Evolutionary conservation across 2,888 invertebrate genomes (phyloP).

Genomic region (Punctoribates punctum): DNA sequence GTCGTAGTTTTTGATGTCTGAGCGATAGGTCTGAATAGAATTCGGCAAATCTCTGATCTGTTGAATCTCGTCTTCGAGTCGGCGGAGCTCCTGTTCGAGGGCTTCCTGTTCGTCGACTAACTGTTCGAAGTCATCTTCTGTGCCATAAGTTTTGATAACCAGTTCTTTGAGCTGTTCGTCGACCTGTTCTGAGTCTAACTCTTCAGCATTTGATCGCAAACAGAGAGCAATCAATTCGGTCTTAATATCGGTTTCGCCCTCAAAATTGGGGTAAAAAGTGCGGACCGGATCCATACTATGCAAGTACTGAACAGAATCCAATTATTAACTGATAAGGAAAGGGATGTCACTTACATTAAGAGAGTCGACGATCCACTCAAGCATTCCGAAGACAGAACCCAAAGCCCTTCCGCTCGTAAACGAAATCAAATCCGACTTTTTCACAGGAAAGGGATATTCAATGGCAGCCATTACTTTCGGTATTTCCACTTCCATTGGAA

Average conservation of each 20-base stretch:
- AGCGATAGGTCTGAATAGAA: slow-evolving; percentile 5
- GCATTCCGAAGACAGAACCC: slow-evolving; percentile 34
- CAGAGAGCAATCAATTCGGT: slow-evolving; percentile 1
- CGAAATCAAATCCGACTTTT: slow-evolving; percentile 41
- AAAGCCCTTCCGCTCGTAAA: slow-evolving; percentile 33
- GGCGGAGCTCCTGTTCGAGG: neutral
- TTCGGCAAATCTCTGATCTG: slow-evolving; percentile 19
- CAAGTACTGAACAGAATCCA: neutral
- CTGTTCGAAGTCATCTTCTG: slow-evolving; percentile 29
- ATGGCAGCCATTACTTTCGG: slow-evolving; percentile 36
- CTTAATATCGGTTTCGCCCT: slow-evolving; percentile 29
- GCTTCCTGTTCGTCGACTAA: neutral
- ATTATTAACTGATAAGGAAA: neutral
- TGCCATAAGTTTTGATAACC: slow-evolving; percentile 33
- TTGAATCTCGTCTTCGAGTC: slow-evolving; percentile 29
- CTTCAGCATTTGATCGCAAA: neutral
- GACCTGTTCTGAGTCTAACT: neutral
- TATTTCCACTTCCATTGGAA: slow-evolving; percentile 32
- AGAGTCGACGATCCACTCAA: slow-evolving; percentile 36
- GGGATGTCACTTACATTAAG: neutral
- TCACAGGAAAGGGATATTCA: slow-evolving; percentile 41
- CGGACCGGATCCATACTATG: neutral
- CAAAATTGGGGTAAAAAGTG: slow-evolving; percentile 2
- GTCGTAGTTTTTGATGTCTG: neutral
- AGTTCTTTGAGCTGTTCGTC: neutral